Evolutionary conservation across 2,888 invertebrate genomes (phyloP), one percentile per base, ranked within the genome.

Genomic region (Protonemura montana): DNA sequence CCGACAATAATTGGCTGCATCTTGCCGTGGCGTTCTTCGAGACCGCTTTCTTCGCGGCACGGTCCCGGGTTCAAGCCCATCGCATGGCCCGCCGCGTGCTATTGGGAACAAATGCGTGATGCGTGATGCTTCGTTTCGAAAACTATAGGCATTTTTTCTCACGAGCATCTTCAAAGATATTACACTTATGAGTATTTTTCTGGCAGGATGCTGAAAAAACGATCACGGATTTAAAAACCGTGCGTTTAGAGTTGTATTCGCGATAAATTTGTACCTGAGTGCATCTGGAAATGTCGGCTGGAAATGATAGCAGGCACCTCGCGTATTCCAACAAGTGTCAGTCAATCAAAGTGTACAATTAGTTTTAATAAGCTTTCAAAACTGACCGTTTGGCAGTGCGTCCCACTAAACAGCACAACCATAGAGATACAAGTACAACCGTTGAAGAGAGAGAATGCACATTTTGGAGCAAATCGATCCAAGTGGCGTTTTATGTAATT

Each of bases 51-150:
- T 59, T 59, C 16, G 21, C 7, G 59, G 21, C 7, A 59, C 13
- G 78, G 78, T 78, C 78, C 16, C 27, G 78, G 78, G 78, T 78
- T 78, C 78, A 78, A 26, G 1, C 27, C 78, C 78, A 78, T 35
- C n/a, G 35, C 28, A 13, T 78, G 78, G 28, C 10, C 27, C n/a
- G 2, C 27, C 76, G 26, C 21, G n/a, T 27, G 13, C 10, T 78
- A 78, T 78, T 78, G 6, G 28, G 78, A 78, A 78, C 78, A 78
- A 78, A 78, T 78, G 28, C 78, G 78, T 78, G 78, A 78, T 78
- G 78, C 10, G 26, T 78, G 78, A 10, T 21, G 59, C 59, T 59
- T 59, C 13, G 21, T 59, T 59, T 21, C 13, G 21, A 59, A 59
- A 21, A 59, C 59, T 59, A 59, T 59, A 2, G 59, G 59, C 7